phyloP scores from a whole-genome alignment of 1,140 invertebrate genomes.

The Drosophila rufa region DNA sequence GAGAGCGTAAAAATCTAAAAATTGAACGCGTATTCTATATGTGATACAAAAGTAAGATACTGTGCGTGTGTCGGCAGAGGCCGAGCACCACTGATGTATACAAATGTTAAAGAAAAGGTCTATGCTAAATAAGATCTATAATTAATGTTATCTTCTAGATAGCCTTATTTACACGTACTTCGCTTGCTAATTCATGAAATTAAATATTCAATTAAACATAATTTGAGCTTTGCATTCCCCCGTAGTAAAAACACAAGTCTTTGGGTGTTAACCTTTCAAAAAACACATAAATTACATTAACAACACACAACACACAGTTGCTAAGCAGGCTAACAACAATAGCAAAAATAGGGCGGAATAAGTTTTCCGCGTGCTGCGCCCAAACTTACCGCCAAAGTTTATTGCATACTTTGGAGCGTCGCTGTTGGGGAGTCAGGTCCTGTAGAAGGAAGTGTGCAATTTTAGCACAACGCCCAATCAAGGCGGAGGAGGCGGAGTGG shows the following conservation, averaged over 20 bases:
- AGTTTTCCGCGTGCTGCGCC: constrained; percentile 48
- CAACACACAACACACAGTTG: neutral
- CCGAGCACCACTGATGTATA: too few relatives aligned
- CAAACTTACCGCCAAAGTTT: constrained; percentile 56
- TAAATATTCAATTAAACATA: constrained; percentile 9
- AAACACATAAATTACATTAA: constrained; percentile 33
- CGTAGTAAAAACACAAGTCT: neutral
- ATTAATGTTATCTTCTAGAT: too few relatives aligned
- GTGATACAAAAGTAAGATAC: too few relatives aligned
- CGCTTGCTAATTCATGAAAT: too few relatives aligned
- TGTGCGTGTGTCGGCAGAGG: too few relatives aligned
- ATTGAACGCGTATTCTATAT: too few relatives aligned
- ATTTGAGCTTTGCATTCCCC: neutral
- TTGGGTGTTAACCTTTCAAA: constrained; percentile 27
- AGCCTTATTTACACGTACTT: too few relatives aligned
- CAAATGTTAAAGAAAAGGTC: too few relatives aligned
- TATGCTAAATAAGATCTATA: too few relatives aligned
- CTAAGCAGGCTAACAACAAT: constrained; percentile 18
- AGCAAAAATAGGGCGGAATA: constrained; percentile 34
- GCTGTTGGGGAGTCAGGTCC: constrained; percentile 6
- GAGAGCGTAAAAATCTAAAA: too few relatives aligned
- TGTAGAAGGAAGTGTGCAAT: constrained; percentile 53
- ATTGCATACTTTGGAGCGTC: constrained; percentile 50
- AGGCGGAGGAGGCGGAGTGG: constrained; percentile 15
- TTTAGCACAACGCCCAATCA: constrained; percentile 64